phyloP scores from a whole-genome alignment of 2,888 invertebrate genomes.

The Pediacus dermestoides region DNA sequence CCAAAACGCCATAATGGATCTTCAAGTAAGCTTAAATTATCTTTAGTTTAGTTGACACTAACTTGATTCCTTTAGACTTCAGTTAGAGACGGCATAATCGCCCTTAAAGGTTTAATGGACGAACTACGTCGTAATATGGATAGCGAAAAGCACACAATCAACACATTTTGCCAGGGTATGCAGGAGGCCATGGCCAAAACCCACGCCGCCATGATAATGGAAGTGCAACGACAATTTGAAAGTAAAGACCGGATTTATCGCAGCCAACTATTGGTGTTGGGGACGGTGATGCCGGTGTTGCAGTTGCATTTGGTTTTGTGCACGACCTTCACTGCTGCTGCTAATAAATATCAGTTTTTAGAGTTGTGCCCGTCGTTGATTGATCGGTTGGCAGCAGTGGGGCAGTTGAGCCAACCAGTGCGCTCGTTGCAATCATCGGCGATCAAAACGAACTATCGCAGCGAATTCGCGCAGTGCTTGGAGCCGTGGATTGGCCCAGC shows the following conservation, averaged over 20 bases:
- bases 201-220: constrained; percentile 61
- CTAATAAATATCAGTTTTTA: constrained; percentile 71
- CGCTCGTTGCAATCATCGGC: constrained; percentile 55
- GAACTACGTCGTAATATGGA: constrained; percentile 65
- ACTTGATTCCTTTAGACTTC: constrained; percentile 54
- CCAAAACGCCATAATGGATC: constrained; percentile 48
- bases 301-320: constrained; percentile 68
- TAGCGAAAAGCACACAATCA: constrained; percentile 62
- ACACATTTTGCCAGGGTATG: constrained; percentile 62
- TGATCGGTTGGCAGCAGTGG: constrained; percentile 62
- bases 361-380: constrained; percentile 66
- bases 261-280: constrained; percentile 46
- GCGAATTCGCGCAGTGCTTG: constrained; percentile 61
- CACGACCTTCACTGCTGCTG: constrained; percentile 67
- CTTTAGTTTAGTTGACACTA: constrained; percentile 2
- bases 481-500: constrained; percentile 59
- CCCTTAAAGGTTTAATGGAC: constrained; percentile 63
- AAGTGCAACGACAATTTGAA: constrained; percentile 63
- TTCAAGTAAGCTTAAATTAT: constrained; percentile 36
- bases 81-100: constrained; percentile 63
- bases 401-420: constrained; percentile 61
- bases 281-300: constrained; percentile 64
- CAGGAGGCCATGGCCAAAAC: constrained; percentile 66
- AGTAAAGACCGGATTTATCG: constrained; percentile 49
- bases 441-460: constrained; percentile 58